These are phyloP conservation scores for Mormyrus lacerda DNA, from an alignment of 2,113 vertebrate genomes.

Conservation along the genomic window DNA sequence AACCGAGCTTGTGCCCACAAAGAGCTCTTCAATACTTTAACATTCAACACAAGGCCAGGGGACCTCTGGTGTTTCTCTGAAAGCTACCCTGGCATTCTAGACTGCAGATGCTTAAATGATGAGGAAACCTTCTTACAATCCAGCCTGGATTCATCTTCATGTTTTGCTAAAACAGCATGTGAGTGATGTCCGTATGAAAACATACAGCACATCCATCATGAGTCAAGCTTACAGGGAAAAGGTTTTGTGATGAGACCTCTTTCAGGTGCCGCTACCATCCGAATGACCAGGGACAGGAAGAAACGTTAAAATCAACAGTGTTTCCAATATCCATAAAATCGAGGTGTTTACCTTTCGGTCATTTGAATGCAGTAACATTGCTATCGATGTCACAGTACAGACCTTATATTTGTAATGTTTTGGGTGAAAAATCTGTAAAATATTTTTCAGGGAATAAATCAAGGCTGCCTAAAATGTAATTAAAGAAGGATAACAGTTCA, in stretches of 20 bases:
- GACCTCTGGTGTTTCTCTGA: not conserved
- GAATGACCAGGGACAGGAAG: not conserved
- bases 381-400: slow-evolving; percentile 26
- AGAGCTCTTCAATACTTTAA: not conserved
- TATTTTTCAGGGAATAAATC: slow-evolving; percentile 50
- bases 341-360: slow-evolving; percentile 20
- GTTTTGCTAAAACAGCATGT: not conserved
- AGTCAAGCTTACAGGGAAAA: not conserved
- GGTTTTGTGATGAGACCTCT: not conserved
- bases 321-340: slow-evolving; percentile 20
- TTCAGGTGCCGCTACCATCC: not conserved
- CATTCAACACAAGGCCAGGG: not conserved
- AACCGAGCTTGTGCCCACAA: not conserved
- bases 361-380: slow-evolving; percentile 26
- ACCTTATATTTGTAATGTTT: slow-evolving; percentile 39
- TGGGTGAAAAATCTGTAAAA: slow-evolving; percentile 33
- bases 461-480: slow-evolving; percentile 70
- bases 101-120: not conserved
- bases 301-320: slow-evolving; percentile 4
- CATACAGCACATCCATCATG: not conserved
- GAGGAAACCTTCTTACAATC: not conserved
- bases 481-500: slow-evolving; percentile 68
- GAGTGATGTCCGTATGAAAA: not conserved
- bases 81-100: not conserved
- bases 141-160: not conserved